Conservation (phyloP, 2,888 invertebrate species). For the Nebria salina region DNA sequence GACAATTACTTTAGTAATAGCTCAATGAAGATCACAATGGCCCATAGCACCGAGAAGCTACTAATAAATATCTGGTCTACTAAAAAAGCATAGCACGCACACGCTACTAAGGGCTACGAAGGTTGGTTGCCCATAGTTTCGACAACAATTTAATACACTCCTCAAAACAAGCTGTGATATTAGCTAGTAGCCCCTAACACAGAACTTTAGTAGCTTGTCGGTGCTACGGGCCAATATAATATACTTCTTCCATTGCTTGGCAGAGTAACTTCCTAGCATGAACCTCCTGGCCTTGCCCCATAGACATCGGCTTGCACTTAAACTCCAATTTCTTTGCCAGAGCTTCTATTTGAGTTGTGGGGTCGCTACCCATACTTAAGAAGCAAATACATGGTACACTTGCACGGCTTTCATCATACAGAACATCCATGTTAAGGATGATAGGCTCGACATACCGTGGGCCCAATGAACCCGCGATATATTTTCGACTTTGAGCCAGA, state of each 20-base stretch:
- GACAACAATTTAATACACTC: too few relatives aligned
- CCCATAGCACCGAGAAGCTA: too few relatives aligned
- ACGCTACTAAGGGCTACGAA: too few relatives aligned
- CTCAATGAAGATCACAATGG: not conserved
- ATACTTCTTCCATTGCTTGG: slow-evolving; percentile 68
- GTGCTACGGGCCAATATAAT: too few relatives aligned
- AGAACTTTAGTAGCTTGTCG: too few relatives aligned
- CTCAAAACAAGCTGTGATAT: too few relatives aligned
- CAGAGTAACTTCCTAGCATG: slow-evolving; percentile 79
- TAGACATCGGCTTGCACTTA: slow-evolving; percentile 77
- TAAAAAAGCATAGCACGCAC: too few relatives aligned
- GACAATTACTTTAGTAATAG: not conserved
- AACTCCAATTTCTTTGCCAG: slow-evolving; percentile 80
- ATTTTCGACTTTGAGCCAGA: slow-evolving; percentile 83
- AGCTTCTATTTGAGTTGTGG: slow-evolving; percentile 83
- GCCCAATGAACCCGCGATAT: slow-evolving; percentile 81
- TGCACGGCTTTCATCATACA: slow-evolving; percentile 77
- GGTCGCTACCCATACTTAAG: slow-evolving; percentile 89
- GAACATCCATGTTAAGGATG: slow-evolving; percentile 79
- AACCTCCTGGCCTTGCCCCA: slow-evolving; percentile 89
- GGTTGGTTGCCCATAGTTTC: too few relatives aligned
- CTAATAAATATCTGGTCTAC: too few relatives aligned
- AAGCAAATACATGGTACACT: slow-evolving; percentile 83
- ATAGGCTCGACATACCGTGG: slow-evolving; percentile 80
- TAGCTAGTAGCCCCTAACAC: too few relatives aligned